Conservation (phyloP, 35 echinoderm and acorn worm genomes). For the Heliocidaris tuberculata region DNA sequence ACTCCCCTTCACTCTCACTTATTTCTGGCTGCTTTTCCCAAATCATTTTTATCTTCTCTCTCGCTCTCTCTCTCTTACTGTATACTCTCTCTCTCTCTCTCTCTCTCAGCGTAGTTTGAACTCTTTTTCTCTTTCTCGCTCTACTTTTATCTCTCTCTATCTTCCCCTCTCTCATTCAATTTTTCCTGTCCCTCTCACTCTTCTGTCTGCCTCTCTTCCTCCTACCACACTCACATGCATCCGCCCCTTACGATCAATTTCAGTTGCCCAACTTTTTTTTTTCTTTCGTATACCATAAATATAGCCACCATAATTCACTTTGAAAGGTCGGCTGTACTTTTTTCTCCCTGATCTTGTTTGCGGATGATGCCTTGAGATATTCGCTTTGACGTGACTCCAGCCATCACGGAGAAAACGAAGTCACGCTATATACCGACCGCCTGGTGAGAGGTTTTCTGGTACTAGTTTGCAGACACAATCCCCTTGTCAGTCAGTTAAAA, state of each 20-base stretch:
- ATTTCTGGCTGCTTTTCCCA: no score
- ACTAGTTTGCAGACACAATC: background rate
- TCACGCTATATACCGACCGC: background rate
- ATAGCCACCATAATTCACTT: background rate
- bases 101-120: background rate
- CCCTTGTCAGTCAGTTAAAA: background rate
- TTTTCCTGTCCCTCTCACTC: background rate
- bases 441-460: background rate
- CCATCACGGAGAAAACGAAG: background rate
- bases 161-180: background rate
- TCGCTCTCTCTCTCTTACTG: no score
- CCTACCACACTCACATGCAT: background rate
- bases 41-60: no score
- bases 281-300: background rate
- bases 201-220: background rate
- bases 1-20: no score
- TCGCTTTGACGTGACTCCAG: background rate
- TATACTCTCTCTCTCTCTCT: background rate
- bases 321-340: slow-evolving; percentile 11
- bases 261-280: background rate
- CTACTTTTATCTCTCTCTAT: background rate
- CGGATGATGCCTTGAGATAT: slow-evolving; percentile 9
- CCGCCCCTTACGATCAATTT: background rate
- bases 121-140: background rate
- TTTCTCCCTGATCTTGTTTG: background rate